Evolutionary conservation across 2,113 vertebrate genomes (phyloP).

Genomic region (Paraplagusia blochii): DNA sequence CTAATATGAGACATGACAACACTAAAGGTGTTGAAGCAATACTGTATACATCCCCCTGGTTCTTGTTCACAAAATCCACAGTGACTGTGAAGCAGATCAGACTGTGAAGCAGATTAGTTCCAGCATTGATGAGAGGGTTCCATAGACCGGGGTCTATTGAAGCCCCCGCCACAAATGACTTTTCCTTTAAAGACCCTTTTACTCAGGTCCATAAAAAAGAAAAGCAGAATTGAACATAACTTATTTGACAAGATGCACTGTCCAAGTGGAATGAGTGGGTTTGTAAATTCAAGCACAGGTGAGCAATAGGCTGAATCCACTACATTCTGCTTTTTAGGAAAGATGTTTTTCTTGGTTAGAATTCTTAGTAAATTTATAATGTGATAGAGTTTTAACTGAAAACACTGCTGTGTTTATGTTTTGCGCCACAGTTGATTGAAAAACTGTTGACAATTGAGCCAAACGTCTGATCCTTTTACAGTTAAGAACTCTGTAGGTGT

Average conservation of each 20-base stretch:
- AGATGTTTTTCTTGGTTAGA: slow-evolving; percentile 9
- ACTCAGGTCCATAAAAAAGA: slow-evolving; percentile 63
- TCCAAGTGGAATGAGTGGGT: slow-evolving; percentile 34
- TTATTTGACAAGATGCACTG: slow-evolving; percentile 14
- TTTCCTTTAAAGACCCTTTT: slow-evolving; percentile 51
- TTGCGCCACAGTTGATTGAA: slow-evolving; percentile 19
- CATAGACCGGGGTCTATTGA: not conserved
- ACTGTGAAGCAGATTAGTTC: slow-evolving; percentile 23
- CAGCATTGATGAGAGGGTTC: slow-evolving; percentile 24
- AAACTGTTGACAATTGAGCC: slow-evolving; percentile 19
- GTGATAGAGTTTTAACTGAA: slow-evolving; percentile 48
- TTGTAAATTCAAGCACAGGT: slow-evolving; percentile 58
- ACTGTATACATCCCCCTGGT: slow-evolving; percentile 44
- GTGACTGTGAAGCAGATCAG: slow-evolving; percentile 45
- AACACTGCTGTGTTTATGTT: slow-evolving; percentile 40
- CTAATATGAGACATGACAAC: slow-evolving; percentile 45
- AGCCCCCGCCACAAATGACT: slow-evolving; percentile 36
- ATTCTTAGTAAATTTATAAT: slow-evolving; percentile 45
- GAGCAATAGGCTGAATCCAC: slow-evolving; percentile 44
- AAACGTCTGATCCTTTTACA: slow-evolving; percentile 28
- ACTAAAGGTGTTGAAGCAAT: slow-evolving; percentile 70
- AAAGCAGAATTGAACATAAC: slow-evolving; percentile 3
- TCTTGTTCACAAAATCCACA: slow-evolving; percentile 35
- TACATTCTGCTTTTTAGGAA: slow-evolving; percentile 37
- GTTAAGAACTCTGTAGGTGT: slow-evolving; percentile 39